phyloP scores from a whole-genome alignment of 2,113 vertebrate genomes.

The Montifringilla adamsi region DNA sequence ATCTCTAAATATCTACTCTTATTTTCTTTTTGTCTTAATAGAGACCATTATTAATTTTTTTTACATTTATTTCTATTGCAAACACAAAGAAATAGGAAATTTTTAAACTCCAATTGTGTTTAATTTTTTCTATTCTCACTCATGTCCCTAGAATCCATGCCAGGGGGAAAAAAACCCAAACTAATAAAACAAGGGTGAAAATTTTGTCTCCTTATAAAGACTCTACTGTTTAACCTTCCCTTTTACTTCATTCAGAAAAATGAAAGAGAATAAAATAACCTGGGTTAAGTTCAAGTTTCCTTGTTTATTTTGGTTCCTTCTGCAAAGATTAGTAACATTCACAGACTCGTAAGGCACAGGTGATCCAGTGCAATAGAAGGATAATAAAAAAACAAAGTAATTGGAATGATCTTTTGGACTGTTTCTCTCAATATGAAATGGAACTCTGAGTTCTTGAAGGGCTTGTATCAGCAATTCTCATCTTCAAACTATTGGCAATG shows the following conservation, averaged over 20 bases:
- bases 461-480: not conserved
- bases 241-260: not conserved
- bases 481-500: not conserved
- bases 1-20: not conserved
- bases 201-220: not conserved
- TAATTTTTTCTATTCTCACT: not conserved
- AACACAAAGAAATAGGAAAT: not conserved
- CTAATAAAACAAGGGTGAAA: not conserved
- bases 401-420: not conserved
- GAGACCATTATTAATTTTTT: not conserved
- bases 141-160: not conserved
- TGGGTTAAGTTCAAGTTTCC: not conserved
- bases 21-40: not conserved
- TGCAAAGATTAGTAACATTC: not conserved
- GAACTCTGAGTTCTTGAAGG: not conserved
- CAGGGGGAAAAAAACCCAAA: not conserved
- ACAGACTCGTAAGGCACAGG: not conserved
- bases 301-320: slow-evolving; percentile 8
- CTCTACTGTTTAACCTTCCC: not conserved
- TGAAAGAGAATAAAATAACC: not conserved
- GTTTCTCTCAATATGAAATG: not conserved
- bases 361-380: not conserved
- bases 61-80: not conserved
- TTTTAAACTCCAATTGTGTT: not conserved
- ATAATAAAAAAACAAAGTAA: not conserved